Evolutionary conservation across 1,140 invertebrate species (phyloP).

Genomic region (Dinothrombium tinctorium): DNA sequence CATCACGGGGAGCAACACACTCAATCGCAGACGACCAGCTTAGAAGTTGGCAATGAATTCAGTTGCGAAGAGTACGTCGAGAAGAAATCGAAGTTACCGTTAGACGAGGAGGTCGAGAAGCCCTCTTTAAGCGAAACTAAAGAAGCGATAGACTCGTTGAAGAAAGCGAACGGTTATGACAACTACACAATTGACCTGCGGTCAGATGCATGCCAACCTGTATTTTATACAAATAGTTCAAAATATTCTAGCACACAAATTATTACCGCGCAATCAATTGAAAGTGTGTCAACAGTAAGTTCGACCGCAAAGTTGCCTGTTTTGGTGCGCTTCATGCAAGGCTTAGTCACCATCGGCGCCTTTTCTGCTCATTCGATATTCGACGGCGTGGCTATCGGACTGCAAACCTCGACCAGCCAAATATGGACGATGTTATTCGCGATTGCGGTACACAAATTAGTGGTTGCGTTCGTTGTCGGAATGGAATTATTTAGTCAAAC

Average conservation of each 20-base stretch:
- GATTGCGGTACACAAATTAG: constrained; percentile 15
- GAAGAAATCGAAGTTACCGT: too few species aligned
- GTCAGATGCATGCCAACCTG: not conserved
- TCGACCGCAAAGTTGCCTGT: not conserved
- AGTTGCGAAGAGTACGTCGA: too few species aligned
- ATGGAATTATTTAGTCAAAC: constrained; percentile 4
- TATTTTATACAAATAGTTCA: not conserved
- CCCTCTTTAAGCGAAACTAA: too few species aligned
- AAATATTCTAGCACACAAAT: not conserved
- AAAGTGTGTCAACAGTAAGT: not conserved
- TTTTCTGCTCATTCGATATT: constrained; percentile 73
- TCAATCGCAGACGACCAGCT: too few species aligned
- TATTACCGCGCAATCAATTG: not conserved
- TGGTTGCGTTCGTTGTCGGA: constrained; percentile 4
- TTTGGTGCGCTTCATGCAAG: constrained; percentile 7
- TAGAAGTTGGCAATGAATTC: too few species aligned
- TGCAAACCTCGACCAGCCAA: constrained; percentile 34
- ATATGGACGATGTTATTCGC: constrained; percentile 59
- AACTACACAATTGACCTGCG: not conserved
- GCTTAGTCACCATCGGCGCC: constrained; percentile 24
- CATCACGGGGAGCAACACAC: too few species aligned
- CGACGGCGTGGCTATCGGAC: constrained; percentile 58
- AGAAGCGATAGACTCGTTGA: too few species aligned
- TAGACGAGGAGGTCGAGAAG: too few species aligned
- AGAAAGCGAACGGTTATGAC: too few species aligned